Percentiles rank a stretch among this genome's conserved stretches.
These are phyloP conservation scores for Pagetopsis macropterus DNA, from an alignment of 2,797 vertebrate genomes.

Conservation along the genomic window DNA sequence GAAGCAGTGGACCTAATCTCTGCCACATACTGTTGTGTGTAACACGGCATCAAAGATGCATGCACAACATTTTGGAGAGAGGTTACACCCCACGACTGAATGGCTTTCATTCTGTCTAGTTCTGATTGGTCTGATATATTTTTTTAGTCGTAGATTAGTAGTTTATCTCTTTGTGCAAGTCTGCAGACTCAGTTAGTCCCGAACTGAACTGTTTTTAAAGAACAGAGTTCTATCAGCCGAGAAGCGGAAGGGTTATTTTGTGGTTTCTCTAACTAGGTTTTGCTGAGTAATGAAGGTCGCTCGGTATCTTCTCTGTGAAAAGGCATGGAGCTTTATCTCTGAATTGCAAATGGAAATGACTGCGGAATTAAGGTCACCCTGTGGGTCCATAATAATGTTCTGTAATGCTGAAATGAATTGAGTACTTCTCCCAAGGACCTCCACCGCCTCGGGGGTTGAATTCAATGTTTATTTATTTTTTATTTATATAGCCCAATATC, in stretches of 20 bases:
- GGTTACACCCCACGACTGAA: constrained; percentile 13
- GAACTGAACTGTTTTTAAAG: constrained; percentile 24
- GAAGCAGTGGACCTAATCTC: constrained; percentile 32
- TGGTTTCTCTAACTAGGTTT: constrained; percentile 47
- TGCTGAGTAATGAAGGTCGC: constrained; percentile 69
- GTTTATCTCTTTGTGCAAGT: background rate
- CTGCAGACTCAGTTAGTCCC: constrained; percentile 3
- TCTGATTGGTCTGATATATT: background rate
- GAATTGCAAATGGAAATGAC: constrained; percentile 58
- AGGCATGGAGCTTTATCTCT: constrained; percentile 46
- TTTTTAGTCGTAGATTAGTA: background rate
- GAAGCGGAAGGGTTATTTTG: constrained; percentile 37
- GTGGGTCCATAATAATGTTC: constrained; percentile 44
- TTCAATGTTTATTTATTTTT: too few relatives aligned
- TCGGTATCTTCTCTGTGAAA: constrained; percentile 35
- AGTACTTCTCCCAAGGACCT: constrained; percentile 9
- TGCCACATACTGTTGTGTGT: constrained; percentile 27
- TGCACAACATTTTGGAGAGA: constrained; percentile 37
- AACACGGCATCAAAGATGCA: constrained; percentile 55
- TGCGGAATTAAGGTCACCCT: constrained; percentile 56
- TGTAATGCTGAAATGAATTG: constrained; percentile 47
- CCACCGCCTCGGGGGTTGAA: constrained; percentile 1
- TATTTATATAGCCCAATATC: too few relatives aligned
- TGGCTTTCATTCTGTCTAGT: constrained; percentile 6
- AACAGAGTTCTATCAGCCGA: constrained; percentile 23